A percentile compares a stretch with the other conserved stretches of the same genome.
Evolutionary conservation across 2,888 invertebrate species (phyloP).

Genomic region (Phengaris arion): DNA sequence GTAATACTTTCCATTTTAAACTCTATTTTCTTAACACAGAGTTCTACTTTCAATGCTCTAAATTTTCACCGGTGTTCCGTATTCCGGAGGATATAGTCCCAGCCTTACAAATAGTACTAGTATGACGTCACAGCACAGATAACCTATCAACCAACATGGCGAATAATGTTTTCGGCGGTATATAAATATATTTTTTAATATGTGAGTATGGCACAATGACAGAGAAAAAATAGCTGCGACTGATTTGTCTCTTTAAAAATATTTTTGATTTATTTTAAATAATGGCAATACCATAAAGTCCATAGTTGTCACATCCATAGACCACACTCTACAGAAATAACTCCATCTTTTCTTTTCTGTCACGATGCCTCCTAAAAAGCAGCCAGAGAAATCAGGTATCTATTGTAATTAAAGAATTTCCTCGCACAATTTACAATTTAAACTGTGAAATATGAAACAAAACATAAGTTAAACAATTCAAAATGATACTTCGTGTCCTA

Average conservation of each 20-base stretch:
- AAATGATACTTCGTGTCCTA: not conserved
- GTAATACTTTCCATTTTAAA: no score
- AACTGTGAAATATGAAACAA: not conserved
- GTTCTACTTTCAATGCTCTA: no score
- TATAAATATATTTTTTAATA: no score
- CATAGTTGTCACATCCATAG: not conserved
- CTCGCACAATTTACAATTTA: not conserved
- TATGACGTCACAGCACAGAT: no score
- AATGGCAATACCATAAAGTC: not conserved
- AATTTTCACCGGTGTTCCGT: no score
- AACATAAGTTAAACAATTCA: not conserved
- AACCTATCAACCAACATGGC: no score
- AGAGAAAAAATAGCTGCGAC: no score
- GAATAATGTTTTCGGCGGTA: no score
- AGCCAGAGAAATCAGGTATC: conserved; percentile 91
- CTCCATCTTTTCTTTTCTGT: conserved; percentile 76
- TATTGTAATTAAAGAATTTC: conserved; percentile 43
- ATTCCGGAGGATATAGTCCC: no score
- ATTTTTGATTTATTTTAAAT: not conserved
- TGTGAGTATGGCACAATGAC: no score
- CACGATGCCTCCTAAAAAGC: conserved; percentile 92
- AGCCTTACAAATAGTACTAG: no score
- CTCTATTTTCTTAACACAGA: no score
- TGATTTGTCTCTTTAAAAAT: not conserved
- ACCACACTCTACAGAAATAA: conserved; percentile 6